These are phyloP conservation scores for Mobula hypostoma DNA, from an alignment of 2,113 vertebrate genomes.

Conservation along the genomic window DNA sequence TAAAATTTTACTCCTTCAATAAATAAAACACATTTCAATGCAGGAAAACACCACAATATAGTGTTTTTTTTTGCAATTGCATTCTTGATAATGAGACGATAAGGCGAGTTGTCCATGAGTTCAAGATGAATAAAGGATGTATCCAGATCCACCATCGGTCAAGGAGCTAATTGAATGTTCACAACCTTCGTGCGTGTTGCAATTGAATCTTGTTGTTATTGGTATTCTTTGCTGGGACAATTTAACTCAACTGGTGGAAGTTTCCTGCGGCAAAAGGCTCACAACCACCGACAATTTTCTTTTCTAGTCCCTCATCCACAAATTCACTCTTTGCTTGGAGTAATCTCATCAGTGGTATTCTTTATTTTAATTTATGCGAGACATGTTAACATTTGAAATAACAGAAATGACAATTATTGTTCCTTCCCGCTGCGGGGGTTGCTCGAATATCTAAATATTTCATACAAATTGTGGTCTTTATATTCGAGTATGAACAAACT, in stretches of 20 bases:
- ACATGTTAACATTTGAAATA: too few species aligned
- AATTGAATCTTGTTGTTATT: background rate
- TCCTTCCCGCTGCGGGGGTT: background rate
- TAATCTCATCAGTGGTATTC: too few species aligned
- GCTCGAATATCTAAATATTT: background rate
- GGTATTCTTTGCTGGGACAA: background rate
- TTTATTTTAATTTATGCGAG: too few species aligned
- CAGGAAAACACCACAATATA: background rate
- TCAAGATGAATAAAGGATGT: too few species aligned
- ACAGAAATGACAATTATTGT: background rate
- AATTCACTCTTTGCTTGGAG: too few species aligned
- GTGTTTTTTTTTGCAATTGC: background rate
- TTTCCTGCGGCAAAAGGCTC: background rate
- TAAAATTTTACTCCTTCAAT: background rate
- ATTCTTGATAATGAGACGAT: background rate
- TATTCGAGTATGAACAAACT: background rate
- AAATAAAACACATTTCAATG: background rate
- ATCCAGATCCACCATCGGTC: too few species aligned
- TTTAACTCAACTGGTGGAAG: background rate
- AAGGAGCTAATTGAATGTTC: too few species aligned
- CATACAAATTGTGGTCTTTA: background rate
- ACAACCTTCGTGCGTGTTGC: background rate
- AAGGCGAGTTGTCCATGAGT: too few species aligned
- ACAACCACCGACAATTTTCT: background rate
- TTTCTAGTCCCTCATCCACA: too few species aligned